phyloP scores from a whole-genome alignment of 2,113 vertebrate species.

The Myrmecobius fasciatus region DNA sequence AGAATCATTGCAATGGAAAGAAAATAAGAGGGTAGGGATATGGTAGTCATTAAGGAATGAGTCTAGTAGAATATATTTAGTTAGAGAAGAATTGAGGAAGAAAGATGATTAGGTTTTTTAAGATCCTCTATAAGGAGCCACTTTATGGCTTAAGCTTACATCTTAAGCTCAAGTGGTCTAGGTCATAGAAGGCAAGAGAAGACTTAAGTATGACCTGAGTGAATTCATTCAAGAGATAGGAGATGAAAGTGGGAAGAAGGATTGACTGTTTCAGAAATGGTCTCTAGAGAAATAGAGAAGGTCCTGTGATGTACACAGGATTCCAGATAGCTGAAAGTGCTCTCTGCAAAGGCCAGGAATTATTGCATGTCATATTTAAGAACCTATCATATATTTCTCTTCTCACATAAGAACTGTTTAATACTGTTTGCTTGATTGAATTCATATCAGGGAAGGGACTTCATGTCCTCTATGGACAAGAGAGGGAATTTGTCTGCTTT shows the following conservation, averaged over 20 bases:
- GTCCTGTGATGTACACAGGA: background rate
- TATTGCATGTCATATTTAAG: background rate
- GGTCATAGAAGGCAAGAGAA: background rate
- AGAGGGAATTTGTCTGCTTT: background rate
- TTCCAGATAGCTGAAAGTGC: background rate
- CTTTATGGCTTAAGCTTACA: background rate
- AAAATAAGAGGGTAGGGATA: background rate
- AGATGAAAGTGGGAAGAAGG: background rate
- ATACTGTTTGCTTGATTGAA: slow-evolving; percentile 30
- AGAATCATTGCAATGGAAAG: background rate
- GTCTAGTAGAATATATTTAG: background rate
- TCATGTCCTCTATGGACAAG: background rate
- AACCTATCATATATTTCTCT: background rate
- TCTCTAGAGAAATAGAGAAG: background rate
- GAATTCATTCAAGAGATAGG: background rate
- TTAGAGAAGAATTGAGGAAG: background rate
- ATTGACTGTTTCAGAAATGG: background rate
- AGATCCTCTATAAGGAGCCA: background rate
- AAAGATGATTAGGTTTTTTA: background rate
- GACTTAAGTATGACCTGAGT: background rate
- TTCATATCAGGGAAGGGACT: slow-evolving; percentile 9
- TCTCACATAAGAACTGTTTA: background rate
- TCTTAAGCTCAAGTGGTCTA: background rate
- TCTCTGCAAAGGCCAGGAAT: background rate
- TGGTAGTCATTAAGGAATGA: background rate